Conservation (phyloP, 2,797 vertebrate species). For the Menidia menidia region DNA sequence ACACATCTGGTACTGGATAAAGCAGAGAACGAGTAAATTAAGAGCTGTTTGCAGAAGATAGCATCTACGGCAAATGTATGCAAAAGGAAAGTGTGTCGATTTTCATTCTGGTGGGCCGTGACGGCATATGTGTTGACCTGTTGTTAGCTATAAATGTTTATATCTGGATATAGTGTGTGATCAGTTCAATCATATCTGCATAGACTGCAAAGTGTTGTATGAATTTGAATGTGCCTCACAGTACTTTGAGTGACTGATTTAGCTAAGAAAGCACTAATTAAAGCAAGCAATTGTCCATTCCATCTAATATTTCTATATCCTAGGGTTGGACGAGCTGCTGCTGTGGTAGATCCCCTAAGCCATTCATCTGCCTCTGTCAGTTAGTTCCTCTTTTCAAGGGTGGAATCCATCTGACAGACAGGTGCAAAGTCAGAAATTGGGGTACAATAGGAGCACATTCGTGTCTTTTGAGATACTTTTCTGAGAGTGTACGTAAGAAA, state of each 20-base stretch:
- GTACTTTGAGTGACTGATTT: not conserved
- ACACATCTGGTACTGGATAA: constrained; percentile 27
- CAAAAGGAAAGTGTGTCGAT: not conserved
- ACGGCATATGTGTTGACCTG: not conserved
- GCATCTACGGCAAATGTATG: not conserved
- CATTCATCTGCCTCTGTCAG: not conserved
- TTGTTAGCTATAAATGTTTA: not conserved
- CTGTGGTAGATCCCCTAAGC: not conserved
- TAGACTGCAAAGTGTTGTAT: not conserved
- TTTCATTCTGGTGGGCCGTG: not conserved
- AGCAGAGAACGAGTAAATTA: constrained; percentile 7
- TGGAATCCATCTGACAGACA: not conserved
- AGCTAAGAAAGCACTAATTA: not conserved
- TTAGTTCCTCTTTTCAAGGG: not conserved
- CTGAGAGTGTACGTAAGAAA: not conserved
- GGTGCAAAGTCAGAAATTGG: no score
- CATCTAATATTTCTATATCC: not conserved
- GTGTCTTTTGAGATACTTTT: no score
- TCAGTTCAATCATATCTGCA: no score
- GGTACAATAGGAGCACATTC: no score
- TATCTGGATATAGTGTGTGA: no score
- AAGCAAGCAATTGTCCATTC: not conserved
- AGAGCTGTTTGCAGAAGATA: not conserved
- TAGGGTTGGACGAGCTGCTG: not conserved
- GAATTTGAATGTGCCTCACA: not conserved